Evolutionary conservation across 2,797 vertebrate species (phyloP).

Genomic region (Gallinago stenura): DNA sequence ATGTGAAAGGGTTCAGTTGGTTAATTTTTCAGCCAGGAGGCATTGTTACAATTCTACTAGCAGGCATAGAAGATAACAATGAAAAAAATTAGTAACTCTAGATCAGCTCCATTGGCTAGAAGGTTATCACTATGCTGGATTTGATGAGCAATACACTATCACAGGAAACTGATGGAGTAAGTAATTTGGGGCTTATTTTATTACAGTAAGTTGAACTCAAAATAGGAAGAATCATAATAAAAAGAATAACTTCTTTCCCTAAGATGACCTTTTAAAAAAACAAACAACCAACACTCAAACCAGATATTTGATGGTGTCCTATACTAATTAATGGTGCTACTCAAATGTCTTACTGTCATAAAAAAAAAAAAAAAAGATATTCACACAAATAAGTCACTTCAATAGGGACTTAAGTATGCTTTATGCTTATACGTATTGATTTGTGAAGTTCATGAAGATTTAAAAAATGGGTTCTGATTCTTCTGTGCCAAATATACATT

Average conservation of each 20-base stretch:
- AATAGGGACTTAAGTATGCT: not conserved
- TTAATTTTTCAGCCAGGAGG: slow-evolving; percentile 54
- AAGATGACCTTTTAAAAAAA: not conserved
- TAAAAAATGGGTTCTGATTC: not conserved
- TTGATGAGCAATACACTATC: not conserved
- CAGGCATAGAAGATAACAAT: not conserved
- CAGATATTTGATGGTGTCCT: no score
- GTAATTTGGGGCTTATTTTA: not conserved
- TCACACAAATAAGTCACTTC: not conserved
- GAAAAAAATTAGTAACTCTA: not conserved
- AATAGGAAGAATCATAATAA: not conserved
- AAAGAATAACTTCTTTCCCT: not conserved
- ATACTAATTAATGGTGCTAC: not conserved
- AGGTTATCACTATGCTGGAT: not conserved
- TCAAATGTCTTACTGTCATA: not conserved
- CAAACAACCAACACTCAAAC: no score
- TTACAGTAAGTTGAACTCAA: not conserved
- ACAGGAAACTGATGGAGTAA: not conserved
- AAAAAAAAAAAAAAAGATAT: not conserved
- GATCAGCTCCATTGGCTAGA: not conserved
- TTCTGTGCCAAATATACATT: not conserved
- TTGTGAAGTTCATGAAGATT: not conserved
- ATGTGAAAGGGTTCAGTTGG: not conserved
- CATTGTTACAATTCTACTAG: not conserved
- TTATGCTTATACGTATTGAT: not conserved